Conservation (phyloP, 2,797 vertebrate species). For the Oreochromis grahami region DNA sequence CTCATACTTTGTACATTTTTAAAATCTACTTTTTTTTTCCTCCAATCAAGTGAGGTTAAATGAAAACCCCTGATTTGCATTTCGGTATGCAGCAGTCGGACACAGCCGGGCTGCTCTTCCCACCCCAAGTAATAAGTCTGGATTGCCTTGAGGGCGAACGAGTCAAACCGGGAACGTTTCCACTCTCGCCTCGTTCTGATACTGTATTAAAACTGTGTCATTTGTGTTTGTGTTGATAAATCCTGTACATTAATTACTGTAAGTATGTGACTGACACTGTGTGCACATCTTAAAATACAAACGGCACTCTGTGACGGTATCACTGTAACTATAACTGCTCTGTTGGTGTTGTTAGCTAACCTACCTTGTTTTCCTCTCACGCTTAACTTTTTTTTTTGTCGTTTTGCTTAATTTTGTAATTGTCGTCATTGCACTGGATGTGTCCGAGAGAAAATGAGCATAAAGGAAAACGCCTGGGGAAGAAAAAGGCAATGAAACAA, state of each 20-base stretch:
- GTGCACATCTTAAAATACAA: conserved; percentile 38
- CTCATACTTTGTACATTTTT: not conserved
- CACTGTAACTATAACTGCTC: conserved; percentile 61
- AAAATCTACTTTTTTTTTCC: not conserved
- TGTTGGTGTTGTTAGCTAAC: conserved; percentile 45
- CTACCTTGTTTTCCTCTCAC: conserved; percentile 29
- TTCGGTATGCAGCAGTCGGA: conserved; percentile 11
- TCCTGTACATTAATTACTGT: conserved; percentile 49
- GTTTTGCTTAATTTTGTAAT: conserved; percentile 6
- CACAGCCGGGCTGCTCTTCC: conserved; percentile 12
- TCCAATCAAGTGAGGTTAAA: not conserved
- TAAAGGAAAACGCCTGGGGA: conserved; percentile 19
- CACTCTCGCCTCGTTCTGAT: conserved; percentile 15
- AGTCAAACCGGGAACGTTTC: conserved; percentile 28
- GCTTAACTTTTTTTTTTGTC: not conserved
- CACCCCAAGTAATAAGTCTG: not conserved
- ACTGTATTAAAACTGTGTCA: conserved; percentile 32
- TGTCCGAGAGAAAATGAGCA: conserved; percentile 31
- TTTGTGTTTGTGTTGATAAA: conserved; percentile 9
- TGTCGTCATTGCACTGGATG: conserved; percentile 67
- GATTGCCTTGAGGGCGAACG: not conserved
- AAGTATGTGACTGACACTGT: conserved; percentile 51
- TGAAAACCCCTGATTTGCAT: not conserved
- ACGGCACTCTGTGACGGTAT: conserved; percentile 41
- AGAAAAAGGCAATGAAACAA: conserved; percentile 27